A percentile compares a stretch with the other conserved stretches of the same genome.
Evolutionary conservation across 2,113 vertebrate species (phyloP).

Genomic region (Mesembrinibis cayennensis): DNA sequence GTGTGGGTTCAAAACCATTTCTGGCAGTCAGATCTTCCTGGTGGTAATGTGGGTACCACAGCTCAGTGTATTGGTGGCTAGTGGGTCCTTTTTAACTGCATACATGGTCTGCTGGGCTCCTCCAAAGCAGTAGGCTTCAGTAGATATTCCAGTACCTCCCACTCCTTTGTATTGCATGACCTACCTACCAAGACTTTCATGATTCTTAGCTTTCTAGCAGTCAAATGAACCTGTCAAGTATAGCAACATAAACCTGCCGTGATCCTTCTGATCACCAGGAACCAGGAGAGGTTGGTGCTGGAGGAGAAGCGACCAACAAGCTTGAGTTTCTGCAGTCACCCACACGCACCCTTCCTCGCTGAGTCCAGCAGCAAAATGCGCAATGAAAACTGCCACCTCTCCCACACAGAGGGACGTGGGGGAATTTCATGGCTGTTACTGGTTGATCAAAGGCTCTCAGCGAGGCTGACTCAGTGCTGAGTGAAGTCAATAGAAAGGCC

Average conservation of each 20-base stretch:
- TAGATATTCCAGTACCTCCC: not conserved
- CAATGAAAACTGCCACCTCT: not conserved
- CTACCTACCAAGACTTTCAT: not conserved
- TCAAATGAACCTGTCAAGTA: not conserved
- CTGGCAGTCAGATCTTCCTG: not conserved
- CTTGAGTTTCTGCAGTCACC: not conserved
- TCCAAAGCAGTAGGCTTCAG: not conserved
- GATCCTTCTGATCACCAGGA: not conserved
- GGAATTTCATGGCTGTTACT: not conserved
- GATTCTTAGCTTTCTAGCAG: not conserved
- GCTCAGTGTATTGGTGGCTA: rapidly evolving
- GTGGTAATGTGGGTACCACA: not conserved
- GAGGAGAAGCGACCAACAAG: not conserved
- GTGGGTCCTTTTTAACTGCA: not conserved
- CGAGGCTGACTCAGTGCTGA: conserved; percentile 7
- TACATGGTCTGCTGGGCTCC: not conserved
- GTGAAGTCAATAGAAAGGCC: conserved; percentile 31
- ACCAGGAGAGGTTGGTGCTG: not conserved
- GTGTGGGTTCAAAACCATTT: not conserved
- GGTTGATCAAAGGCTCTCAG: conserved; percentile 34
- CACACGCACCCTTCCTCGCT: not conserved
- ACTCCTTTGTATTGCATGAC: not conserved
- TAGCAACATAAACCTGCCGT: not conserved
- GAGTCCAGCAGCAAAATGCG: not conserved
- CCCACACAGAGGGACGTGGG: not conserved